A percentile compares a stretch with the other conserved stretches of the same genome.
Evolutionary conservation across 2,113 vertebrate genomes (phyloP).

Genomic region (Lutjanus erythropterus): DNA sequence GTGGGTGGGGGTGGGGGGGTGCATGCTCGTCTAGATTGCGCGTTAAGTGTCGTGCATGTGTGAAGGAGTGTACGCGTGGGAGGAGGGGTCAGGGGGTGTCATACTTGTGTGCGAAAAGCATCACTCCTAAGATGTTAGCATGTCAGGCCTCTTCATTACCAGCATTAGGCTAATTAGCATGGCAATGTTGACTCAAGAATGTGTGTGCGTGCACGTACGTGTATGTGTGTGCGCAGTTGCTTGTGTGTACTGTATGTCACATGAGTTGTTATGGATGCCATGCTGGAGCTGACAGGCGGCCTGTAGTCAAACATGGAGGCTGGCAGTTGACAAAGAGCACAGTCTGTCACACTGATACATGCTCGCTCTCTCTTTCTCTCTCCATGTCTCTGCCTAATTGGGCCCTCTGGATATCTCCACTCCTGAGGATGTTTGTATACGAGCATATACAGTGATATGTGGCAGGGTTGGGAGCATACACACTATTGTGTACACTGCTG

Average conservation of each 20-base stretch:
- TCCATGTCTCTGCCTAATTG: slow-evolving; percentile 72
- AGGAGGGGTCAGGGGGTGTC: slow-evolving; percentile 53
- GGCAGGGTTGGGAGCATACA: slow-evolving; percentile 28
- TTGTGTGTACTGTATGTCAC: slow-evolving; percentile 61
- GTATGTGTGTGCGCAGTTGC: slow-evolving; percentile 49
- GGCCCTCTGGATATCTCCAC: slow-evolving; percentile 76
- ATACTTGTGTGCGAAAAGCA: slow-evolving; percentile 81
- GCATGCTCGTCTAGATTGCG: slow-evolving; percentile 5
- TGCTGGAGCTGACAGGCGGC: slow-evolving; percentile 66
- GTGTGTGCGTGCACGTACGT: neutral
- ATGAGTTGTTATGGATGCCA: slow-evolving; percentile 67
- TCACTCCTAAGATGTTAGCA: slow-evolving; percentile 78
- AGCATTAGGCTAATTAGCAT: slow-evolving; percentile 87
- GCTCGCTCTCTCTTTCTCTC: slow-evolving; percentile 14
- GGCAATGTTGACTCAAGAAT: slow-evolving; percentile 67
- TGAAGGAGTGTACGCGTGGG: slow-evolving; percentile 32
- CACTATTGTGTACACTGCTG: slow-evolving; percentile 52
- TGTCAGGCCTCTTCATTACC: slow-evolving; percentile 89
- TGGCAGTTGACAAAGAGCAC: slow-evolving; percentile 75
- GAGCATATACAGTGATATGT: slow-evolving; percentile 45
- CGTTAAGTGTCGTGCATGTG: slow-evolving; percentile 29
- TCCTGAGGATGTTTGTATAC: slow-evolving; percentile 72
- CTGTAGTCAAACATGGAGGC: slow-evolving; percentile 73
- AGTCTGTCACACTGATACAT: slow-evolving; percentile 56
- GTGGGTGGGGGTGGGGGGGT: neutral